Evolutionary conservation across 2,113 vertebrate genomes (phyloP).

Genomic region (Lophius piscatorius): DNA sequence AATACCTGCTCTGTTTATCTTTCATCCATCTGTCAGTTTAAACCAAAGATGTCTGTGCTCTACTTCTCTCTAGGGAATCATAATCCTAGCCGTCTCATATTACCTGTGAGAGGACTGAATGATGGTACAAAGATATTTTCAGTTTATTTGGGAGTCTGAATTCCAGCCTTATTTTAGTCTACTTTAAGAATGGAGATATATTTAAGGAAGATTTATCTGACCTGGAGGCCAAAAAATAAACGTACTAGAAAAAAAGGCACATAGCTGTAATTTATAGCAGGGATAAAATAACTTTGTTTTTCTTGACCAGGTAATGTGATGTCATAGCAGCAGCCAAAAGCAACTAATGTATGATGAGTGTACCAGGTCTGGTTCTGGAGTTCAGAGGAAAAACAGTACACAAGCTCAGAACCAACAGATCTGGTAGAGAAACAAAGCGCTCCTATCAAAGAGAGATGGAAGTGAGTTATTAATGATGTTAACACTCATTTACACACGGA

Average conservation of each 20-base stretch:
- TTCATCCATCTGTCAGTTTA: constrained; percentile 16
- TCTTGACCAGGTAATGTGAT: constrained; percentile 73
- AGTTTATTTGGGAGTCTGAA: constrained; percentile 64
- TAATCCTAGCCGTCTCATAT: constrained; percentile 18
- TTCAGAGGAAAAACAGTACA: constrained; percentile 37
- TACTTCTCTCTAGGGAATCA: neutral
- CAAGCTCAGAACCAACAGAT: constrained; percentile 49
- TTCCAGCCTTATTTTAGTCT: constrained; percentile 61
- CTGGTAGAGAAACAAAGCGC: constrained; percentile 31
- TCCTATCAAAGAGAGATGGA: constrained; percentile 55
- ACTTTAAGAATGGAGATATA: constrained; percentile 57
- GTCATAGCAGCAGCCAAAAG: constrained; percentile 74
- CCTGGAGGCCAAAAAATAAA: constrained; percentile 55
- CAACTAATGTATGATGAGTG: constrained; percentile 73
- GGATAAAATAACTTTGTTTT: constrained; percentile 79
- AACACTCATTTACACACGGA: constrained; percentile 30
- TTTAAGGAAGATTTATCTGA: constrained; percentile 71
- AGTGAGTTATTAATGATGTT: no score
- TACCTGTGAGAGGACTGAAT: constrained; percentile 30
- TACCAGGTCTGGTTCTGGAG: constrained; percentile 69
- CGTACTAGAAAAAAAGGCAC: constrained; percentile 73
- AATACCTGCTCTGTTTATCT: neutral
- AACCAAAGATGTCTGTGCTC: constrained; percentile 20
- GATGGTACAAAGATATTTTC: constrained; percentile 31
- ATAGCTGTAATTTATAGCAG: constrained; percentile 77